Conservation (phyloP, 2,797 vertebrate genomes). For the Lycodopsis pacificus region DNA sequence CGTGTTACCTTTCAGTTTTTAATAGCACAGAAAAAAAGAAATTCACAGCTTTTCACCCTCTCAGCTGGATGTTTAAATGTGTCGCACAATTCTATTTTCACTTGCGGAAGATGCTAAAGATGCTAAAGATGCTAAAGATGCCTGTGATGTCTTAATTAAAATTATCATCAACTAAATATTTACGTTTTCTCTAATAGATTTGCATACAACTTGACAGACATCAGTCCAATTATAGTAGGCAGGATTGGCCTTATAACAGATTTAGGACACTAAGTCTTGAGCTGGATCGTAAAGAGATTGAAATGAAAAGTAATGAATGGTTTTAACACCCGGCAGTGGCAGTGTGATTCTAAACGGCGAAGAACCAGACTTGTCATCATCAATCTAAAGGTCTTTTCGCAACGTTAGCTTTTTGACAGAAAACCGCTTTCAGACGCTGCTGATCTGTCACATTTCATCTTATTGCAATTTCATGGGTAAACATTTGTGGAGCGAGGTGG, state of each 20-base stretch:
- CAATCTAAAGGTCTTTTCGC: constrained; percentile 71
- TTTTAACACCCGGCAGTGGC: constrained; percentile 42
- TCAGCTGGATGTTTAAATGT: constrained; percentile 4
- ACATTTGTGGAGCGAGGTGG: constrained; percentile 73
- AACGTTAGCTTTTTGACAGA: constrained; percentile 77
- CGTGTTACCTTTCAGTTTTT: constrained; percentile 45
- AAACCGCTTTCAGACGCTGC: constrained; percentile 69
- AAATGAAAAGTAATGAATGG: constrained; percentile 62
- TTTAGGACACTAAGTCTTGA: constrained; percentile 25
- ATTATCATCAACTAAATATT: neutral
- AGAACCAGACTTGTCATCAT: constrained; percentile 74
- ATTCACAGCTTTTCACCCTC: constrained; percentile 12
- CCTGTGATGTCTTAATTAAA: neutral
- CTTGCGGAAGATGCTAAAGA: neutral
- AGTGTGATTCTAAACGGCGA: constrained; percentile 53
- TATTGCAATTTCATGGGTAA: constrained; percentile 77
- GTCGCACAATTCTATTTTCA: neutral
- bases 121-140: neutral
- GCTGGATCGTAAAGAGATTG: constrained; percentile 37
- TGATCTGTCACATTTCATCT: constrained; percentile 82
- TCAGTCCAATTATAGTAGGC: constrained; percentile 21
- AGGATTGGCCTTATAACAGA: constrained; percentile 43
- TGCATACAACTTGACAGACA: constrained; percentile 15
- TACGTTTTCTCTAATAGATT: neutral
- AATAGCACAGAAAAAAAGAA: constrained; percentile 14